Conservation (phyloP, 1,140 invertebrate species). For the Diabrotica undecimpunctata region DNA sequence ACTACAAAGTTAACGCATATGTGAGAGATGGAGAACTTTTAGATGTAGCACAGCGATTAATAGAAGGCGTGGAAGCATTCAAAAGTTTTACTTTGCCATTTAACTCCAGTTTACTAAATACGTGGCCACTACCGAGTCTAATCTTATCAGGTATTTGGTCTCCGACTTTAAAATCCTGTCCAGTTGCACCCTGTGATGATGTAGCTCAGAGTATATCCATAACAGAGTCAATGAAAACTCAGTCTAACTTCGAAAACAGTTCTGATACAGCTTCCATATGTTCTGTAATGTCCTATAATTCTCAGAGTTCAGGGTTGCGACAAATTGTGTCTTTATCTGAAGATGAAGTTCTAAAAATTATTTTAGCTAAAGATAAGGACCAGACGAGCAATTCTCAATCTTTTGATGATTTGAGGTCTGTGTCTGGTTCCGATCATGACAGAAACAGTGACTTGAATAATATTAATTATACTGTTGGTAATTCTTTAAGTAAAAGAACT, state of each 20-base stretch:
- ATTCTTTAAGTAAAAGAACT: slow-evolving; percentile 60
- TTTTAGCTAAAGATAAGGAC: slow-evolving; percentile 50
- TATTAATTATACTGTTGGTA: slow-evolving; percentile 51
- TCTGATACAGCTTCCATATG: slow-evolving; percentile 41
- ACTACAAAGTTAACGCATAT: slow-evolving; percentile 75
- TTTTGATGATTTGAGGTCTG: slow-evolving; percentile 25
- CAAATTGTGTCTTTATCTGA: slow-evolving; percentile 54
- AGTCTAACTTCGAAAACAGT: slow-evolving; percentile 31
- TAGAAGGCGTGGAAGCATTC: slow-evolving; percentile 74
- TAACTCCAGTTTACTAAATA: slow-evolving; percentile 86
- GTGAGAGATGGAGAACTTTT: slow-evolving; percentile 74
- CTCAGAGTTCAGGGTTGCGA: slow-evolving; percentile 51
- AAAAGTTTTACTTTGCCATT: slow-evolving; percentile 76
- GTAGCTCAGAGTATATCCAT: slow-evolving; percentile 40
- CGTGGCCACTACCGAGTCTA: slow-evolving; percentile 82
- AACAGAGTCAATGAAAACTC: slow-evolving; percentile 21
- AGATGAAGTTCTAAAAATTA: slow-evolving; percentile 64
- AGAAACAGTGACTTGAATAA: slow-evolving; percentile 31
- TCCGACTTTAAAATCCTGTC: slow-evolving; percentile 68
- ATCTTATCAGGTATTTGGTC: slow-evolving; percentile 81
- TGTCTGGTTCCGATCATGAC: slow-evolving; percentile 23
- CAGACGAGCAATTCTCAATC: slow-evolving; percentile 10
- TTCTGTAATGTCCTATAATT: slow-evolving; percentile 38
- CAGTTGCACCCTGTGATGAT: slow-evolving; percentile 50
- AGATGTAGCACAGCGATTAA: slow-evolving; percentile 69